Evolutionary conservation across 2,888 invertebrate genomes (phyloP).

Genomic region (Rhogogaster chlorosoma): DNA sequence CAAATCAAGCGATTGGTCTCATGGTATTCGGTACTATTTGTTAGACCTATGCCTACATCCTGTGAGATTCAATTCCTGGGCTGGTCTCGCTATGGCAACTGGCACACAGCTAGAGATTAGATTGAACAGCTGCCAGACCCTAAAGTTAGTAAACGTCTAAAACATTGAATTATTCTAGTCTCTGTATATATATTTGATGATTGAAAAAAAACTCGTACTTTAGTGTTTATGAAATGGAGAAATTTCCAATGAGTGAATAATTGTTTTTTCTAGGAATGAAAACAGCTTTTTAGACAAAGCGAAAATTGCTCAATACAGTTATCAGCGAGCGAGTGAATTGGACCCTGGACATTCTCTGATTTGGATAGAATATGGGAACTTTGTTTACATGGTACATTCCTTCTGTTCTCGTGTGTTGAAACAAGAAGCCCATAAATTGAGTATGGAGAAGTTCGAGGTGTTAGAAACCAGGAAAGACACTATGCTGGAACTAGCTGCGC

Average conservation of each 20-base stretch:
- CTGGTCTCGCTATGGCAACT: slow-evolving; percentile 91
- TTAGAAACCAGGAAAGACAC: slow-evolving; percentile 89
- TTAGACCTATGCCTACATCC: slow-evolving; percentile 91
- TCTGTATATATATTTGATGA: neutral
- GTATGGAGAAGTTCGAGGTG: slow-evolving; percentile 86
- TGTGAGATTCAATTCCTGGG: slow-evolving; percentile 94
- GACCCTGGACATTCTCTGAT: slow-evolving; percentile 87
- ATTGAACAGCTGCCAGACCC: slow-evolving; percentile 86
- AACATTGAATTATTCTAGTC: neutral
- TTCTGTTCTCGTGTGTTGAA: slow-evolving; percentile 93
- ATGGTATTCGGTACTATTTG: slow-evolving; percentile 90
- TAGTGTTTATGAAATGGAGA: slow-evolving; percentile 68
- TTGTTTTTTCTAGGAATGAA: slow-evolving; percentile 76
- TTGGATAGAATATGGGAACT: slow-evolving; percentile 95
- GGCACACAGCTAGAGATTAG: slow-evolving; percentile 89
- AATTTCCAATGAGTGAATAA: neutral
- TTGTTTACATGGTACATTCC: slow-evolving; percentile 94
- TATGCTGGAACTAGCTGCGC: slow-evolving; percentile 88
- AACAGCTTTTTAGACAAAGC: slow-evolving; percentile 85
- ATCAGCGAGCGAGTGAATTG: slow-evolving; percentile 88
- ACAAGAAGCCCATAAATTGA: slow-evolving; percentile 87
- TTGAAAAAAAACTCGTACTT: neutral
- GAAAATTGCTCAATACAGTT: slow-evolving; percentile 89
- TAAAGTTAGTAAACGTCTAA: slow-evolving; percentile 77
- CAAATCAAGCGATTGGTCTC: slow-evolving; percentile 88